Evolutionary conservation across 2,113 vertebrate species (phyloP), one percentile per base, ranked within the genome.

Genomic region (Coturnix japonica): DNA sequence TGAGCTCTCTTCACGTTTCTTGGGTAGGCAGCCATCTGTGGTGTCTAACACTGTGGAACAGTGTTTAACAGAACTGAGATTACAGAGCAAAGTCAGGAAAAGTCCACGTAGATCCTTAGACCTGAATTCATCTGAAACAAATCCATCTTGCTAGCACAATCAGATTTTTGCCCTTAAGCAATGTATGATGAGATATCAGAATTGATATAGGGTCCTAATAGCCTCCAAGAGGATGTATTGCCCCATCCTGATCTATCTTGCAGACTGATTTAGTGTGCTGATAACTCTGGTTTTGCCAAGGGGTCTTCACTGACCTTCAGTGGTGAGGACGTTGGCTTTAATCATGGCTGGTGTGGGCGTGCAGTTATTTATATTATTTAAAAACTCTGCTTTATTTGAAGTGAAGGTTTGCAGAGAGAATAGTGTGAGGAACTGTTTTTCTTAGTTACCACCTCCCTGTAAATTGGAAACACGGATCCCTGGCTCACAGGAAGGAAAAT

Each of bases 11-110:
- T 83, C 69, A 74, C 57, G 44, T 86, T 82, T 82, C 61, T 89
- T 78, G 72, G 87, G 69, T 87, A 93, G 69, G 72, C 87, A 93
- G 92, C 95, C 89, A 91, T 95, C 89, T 94, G 91, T 91, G 91
- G 75, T 12, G 9, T 53, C 53, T 89, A 92, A 74, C 33, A 23
- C 72, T 60, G 71, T 63, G 87, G 87, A 92, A 31, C 43, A 26
- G 81, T 30, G 53, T 83, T 88, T 91, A 80, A 85, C 72, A 87
- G 81, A 95, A 69, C 35, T 46, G 85, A 87, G 89, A 83, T 13
- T 72, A 60, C 61, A 85, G 69, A 54, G 1, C 2, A 65, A 85
- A 91, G 65, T 85, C 75, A 72, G 60, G n/a, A 85, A 75, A 77
- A 91, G 69, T 37, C 46, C 5, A 2, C 16, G 31, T 21, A 67